phyloP scores from a whole-genome alignment of 2,113 vertebrate genomes.

The Procavia capensis region DNA sequence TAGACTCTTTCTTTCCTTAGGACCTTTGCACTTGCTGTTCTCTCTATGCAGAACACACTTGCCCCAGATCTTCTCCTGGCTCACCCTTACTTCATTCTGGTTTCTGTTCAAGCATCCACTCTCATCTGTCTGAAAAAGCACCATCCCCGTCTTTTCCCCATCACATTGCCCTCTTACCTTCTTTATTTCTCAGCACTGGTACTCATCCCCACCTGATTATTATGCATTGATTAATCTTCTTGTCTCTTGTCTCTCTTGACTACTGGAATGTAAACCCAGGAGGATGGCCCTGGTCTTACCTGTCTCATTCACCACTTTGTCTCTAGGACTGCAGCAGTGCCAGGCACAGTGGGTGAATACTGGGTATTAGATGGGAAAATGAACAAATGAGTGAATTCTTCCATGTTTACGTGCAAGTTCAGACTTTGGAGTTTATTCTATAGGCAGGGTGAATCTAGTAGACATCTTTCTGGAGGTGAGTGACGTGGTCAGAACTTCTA shows the following conservation, averaged over 20 bases:
- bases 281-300: neutral
- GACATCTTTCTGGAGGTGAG: conserved; percentile 77
- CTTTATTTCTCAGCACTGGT: neutral
- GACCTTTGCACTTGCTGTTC: neutral
- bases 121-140: neutral
- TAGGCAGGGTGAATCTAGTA: conserved; percentile 53
- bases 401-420: neutral
- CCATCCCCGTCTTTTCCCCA: too few relatives aligned
- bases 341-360: neutral
- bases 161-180: neutral
- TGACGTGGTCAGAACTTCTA: conserved; percentile 79
- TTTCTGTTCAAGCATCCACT: neutral
- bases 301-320: neutral
- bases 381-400: conserved; percentile 27
- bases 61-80: neutral
- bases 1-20: neutral
- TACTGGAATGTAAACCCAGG: neutral
- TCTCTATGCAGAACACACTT: neutral
- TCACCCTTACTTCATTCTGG: neutral
- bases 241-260: neutral
- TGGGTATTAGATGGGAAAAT: neutral
- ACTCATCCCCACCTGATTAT: neutral
- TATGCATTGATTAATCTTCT: neutral
- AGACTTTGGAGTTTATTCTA: conserved; percentile 44
- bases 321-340: neutral